phyloP scores from a whole-genome alignment of 1,140 invertebrate species.

The Drosophila pseudoobscura region DNA sequence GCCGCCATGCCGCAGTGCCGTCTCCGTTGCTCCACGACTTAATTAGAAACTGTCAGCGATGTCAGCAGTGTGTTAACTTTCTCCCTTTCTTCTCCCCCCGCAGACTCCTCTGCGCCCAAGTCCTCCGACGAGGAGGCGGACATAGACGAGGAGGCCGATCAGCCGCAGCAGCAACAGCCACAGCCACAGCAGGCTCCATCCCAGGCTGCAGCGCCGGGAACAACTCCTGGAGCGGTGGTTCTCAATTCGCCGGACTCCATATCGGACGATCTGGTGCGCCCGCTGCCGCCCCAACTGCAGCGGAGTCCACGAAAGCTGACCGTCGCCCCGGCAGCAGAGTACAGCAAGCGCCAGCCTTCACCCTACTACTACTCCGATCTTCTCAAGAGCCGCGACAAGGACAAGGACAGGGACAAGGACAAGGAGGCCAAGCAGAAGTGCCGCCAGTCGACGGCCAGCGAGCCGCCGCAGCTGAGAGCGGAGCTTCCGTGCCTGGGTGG shows the following conservation, averaged over 20 bases:
- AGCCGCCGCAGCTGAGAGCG: conserved; percentile 70
- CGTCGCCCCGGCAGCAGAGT: conserved; percentile 54
- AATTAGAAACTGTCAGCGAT: conserved; percentile 54
- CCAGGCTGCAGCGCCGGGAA: background rate
- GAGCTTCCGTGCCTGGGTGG: conserved; percentile 21
- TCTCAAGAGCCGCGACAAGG: conserved; percentile 85
- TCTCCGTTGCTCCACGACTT: conserved; percentile 22
- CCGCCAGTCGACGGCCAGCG: conserved; percentile 75
- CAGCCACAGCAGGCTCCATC: conserved; percentile 18
- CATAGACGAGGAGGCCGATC: conserved; percentile 72
- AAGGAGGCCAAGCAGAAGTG: conserved; percentile 65
- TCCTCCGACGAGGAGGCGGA: conserved; percentile 80
- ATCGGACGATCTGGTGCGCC: conserved; percentile 83
- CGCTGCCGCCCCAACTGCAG: conserved; percentile 72
- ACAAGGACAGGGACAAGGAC: conserved; percentile 28
- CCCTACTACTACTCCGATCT: conserved; percentile 91
- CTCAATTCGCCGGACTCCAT: conserved; percentile 85
- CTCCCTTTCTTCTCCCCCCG: background rate
- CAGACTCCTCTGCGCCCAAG: conserved; percentile 81
- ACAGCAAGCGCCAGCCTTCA: conserved; percentile 87
- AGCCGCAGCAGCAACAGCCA: background rate
- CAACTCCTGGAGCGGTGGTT: conserved; percentile 31
- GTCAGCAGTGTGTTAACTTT: conserved; percentile 6
- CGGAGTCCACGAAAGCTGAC: conserved; percentile 77
- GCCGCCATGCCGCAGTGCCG: too few species aligned